phyloP scores from a whole-genome alignment of 2,113 vertebrate genomes.

The Chiloscyllium plagiosum region DNA sequence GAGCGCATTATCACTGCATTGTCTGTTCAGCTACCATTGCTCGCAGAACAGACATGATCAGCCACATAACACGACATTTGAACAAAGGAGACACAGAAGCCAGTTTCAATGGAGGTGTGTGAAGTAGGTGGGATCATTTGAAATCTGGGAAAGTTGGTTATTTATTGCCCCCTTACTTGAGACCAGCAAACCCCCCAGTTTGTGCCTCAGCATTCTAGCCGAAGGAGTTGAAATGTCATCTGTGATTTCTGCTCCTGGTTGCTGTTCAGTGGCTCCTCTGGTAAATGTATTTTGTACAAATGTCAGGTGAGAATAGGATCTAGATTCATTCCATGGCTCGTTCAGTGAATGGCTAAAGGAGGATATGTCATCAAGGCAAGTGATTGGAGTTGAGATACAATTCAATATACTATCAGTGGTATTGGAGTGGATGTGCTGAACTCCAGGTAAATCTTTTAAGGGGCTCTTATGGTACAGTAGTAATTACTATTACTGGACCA shows the following conservation, averaged over 20 bases:
- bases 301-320: neutral
- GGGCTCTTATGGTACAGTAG: too few relatives aligned
- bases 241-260: neutral
- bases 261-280: neutral
- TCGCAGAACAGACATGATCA: slow-evolving; percentile 86
- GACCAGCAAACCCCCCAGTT: neutral
- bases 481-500: too few relatives aligned
- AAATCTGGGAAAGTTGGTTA: neutral
- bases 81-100: slow-evolving; percentile 90
- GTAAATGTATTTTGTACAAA: neutral
- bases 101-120: slow-evolving; percentile 62
- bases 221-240: neutral
- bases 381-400: neutral
- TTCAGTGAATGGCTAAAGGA: neutral
- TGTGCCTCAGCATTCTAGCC: neutral
- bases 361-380: neutral
- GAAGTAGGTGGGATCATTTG: neutral
- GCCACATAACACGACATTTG: slow-evolving; percentile 83
- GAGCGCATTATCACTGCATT: slow-evolving; percentile 90
- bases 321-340: neutral
- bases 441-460: too few relatives aligned
- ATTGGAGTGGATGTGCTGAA: too few relatives aligned
- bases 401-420: neutral
- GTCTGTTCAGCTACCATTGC: slow-evolving; percentile 87
- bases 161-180: neutral